Conservation (phyloP, 2,888 invertebrate genomes). For the Acanthosepion esculentum region DNA sequence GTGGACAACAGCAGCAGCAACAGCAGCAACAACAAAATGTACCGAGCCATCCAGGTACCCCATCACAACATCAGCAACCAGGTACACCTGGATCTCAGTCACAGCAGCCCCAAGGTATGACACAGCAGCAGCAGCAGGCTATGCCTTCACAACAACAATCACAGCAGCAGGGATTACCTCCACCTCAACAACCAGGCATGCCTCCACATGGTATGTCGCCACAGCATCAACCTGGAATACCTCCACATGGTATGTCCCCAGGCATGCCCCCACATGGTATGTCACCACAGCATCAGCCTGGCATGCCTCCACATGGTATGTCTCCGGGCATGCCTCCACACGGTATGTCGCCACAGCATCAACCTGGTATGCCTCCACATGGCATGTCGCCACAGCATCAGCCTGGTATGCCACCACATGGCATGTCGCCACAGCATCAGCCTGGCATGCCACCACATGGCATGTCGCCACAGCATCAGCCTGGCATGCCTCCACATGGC, state of each 20-base stretch:
- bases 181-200: not conserved
- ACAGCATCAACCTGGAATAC: not conserved
- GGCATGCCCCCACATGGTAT: slow-evolving; percentile 36
- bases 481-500: slow-evolving; percentile 36
- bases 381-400: not conserved
- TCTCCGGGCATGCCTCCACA: slow-evolving; percentile 3
- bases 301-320: slow-evolving; percentile 36
- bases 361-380: not conserved
- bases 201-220: not conserved
- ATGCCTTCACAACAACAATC: not conserved
- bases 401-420: slow-evolving; percentile 36
- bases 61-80: not conserved
- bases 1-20: not conserved
- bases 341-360: not conserved
- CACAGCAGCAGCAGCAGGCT: not conserved
- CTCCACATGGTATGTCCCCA: not conserved
- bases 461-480: not conserved
- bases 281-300: slow-evolving; percentile 36
- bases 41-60: not conserved
- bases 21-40: slow-evolving; percentile 37
- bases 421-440: not conserved
- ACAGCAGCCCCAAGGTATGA: not conserved
- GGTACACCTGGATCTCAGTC: not conserved
- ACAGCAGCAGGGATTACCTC: not conserved
- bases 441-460: slow-evolving; percentile 36